A percentile compares a stretch with the other conserved stretches of the same genome.
These are phyloP conservation scores for Gnathonemus echidnorhynchus DNA, from an alignment of 2,113 vertebrate species.

Conservation along the genomic window DNA sequence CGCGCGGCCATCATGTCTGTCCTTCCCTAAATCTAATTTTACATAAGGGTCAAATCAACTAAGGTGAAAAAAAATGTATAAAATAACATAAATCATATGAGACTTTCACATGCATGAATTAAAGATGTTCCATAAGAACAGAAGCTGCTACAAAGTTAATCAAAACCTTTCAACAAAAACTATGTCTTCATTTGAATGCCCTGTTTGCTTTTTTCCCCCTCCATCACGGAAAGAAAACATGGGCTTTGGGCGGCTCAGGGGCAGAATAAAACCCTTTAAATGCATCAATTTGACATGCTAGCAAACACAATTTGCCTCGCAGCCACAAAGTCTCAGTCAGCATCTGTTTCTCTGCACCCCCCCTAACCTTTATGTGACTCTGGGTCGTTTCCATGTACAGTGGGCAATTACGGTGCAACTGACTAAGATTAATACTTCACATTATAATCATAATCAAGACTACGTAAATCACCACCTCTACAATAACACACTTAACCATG, in stretches of 20 bases:
- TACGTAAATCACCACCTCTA: slow-evolving; percentile 28
- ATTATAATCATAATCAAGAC: slow-evolving; percentile 25
- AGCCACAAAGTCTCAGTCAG: slow-evolving; percentile 14
- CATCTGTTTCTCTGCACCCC: slow-evolving; percentile 1
- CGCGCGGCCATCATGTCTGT: background rate
- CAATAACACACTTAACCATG: slow-evolving; percentile 15
- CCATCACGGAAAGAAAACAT: background rate
- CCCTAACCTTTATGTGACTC: slow-evolving; percentile 10
- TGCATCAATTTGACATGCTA: slow-evolving; percentile 4
- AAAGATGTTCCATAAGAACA: background rate
- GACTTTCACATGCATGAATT: background rate
- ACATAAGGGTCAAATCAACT: background rate
- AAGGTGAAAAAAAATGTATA: background rate
- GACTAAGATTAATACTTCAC: slow-evolving; percentile 28
- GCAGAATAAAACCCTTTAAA: background rate
- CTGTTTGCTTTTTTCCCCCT: background rate
- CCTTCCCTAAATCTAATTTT: background rate
- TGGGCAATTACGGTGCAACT: slow-evolving; percentile 18
- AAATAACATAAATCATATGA: background rate
- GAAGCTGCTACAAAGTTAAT: background rate
- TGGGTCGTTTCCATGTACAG: slow-evolving; percentile 15
- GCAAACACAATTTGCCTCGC: background rate
- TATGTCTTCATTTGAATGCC: background rate
- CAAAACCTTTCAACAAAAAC: background rate
- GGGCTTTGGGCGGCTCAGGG: background rate